Conservation (phyloP, 1,140 invertebrate genomes). For the Luehdorfia chinensis region DNA sequence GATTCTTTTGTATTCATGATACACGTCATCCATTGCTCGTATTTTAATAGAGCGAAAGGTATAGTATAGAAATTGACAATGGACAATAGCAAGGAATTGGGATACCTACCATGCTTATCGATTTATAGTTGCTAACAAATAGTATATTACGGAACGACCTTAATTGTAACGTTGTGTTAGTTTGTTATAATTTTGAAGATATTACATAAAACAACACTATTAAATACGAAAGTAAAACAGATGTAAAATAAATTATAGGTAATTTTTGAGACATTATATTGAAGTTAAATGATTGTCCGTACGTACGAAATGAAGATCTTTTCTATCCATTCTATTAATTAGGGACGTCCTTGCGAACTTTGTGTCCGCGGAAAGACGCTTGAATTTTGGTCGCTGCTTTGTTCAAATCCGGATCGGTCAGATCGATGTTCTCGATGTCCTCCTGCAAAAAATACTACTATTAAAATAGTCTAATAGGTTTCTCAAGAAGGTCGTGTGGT, state of each 20-base stretch:
- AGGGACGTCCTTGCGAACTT: slow-evolving; percentile 86
- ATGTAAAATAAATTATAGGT: slow-evolving; percentile 6
- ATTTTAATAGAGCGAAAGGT: neutral
- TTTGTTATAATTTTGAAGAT: too few relatives aligned
- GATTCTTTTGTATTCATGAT: slow-evolving; percentile 37
- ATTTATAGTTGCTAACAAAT: neutral
- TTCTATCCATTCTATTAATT: slow-evolving; percentile 43
- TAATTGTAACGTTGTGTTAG: too few relatives aligned
- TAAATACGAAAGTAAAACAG: neutral
- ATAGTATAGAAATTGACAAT: slow-evolving; percentile 37
- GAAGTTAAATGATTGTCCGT: slow-evolving; percentile 19
- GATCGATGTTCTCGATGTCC: slow-evolving; percentile 87
- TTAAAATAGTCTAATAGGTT: too few relatives aligned
- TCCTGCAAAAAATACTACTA: too few relatives aligned
- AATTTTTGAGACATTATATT: neutral
- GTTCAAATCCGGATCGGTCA: slow-evolving; percentile 91
- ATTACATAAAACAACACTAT: neutral
- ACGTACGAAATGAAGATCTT: slow-evolving; percentile 41
- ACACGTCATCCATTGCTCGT: slow-evolving; percentile 40
- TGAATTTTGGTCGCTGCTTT: slow-evolving; percentile 96
- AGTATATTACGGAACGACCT: neutral
- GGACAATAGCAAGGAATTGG: slow-evolving; percentile 45
- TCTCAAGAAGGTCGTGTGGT: too few relatives aligned
- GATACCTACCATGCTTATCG: slow-evolving; percentile 30
- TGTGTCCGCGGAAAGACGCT: slow-evolving; percentile 94